Conservation (phyloP, 2,113 vertebrate genomes). For the Aegithalos caudatus region DNA sequence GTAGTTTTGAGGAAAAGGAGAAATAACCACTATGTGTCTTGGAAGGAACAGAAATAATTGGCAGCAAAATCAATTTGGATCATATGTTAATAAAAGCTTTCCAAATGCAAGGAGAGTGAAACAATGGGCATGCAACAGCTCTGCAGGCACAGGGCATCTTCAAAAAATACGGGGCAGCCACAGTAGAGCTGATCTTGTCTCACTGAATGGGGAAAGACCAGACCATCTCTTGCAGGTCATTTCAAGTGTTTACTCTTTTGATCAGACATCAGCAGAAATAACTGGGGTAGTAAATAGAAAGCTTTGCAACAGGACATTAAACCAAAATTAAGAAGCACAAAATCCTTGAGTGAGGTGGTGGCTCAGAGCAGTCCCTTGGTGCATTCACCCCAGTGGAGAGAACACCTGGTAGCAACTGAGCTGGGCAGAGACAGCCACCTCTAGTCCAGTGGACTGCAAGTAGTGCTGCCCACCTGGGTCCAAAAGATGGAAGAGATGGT, state of each 20-base stretch:
- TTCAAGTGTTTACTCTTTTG: neutral
- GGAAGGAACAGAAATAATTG: slow-evolving; percentile 8
- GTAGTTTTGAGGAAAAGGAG: neutral
- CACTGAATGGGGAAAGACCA: neutral
- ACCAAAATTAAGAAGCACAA: neutral
- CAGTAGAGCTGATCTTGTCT: neutral
- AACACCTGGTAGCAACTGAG: neutral
- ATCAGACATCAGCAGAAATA: neutral
- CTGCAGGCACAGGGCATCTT: neutral
- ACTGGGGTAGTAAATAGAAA: neutral
- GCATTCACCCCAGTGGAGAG: neutral
- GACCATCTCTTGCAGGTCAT: neutral
- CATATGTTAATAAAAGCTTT: neutral
- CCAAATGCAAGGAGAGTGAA: neutral
- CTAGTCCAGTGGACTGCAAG: neutral
- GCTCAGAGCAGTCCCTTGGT: neutral
- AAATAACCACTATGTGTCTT: neutral
- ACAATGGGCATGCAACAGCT: neutral
- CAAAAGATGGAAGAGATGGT: neutral
- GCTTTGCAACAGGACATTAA: accelerated
- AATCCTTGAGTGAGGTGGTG: neutral
- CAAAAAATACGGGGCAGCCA: neutral
- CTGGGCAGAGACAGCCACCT: neutral
- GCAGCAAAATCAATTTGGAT: neutral
- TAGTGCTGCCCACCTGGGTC: neutral